phyloP scores from a whole-genome alignment of 2,113 vertebrate genomes.

The Trematocara unimaculatum region DNA sequence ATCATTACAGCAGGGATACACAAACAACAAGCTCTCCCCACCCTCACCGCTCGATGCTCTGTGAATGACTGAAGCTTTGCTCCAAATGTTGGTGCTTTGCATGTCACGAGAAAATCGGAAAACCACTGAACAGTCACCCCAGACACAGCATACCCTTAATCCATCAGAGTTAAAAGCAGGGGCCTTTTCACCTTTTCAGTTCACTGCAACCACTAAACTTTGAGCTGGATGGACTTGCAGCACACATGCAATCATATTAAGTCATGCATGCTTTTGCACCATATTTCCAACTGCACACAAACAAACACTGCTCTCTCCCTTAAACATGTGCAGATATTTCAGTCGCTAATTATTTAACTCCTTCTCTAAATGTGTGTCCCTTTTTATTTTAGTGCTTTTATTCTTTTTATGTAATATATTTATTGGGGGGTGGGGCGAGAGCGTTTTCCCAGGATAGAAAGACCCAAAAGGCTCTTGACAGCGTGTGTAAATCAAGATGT shows the following conservation, averaged over 20 bases:
- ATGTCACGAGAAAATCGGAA: slow-evolving; percentile 5
- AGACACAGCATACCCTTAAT: slow-evolving; percentile 27
- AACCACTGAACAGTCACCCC: slow-evolving; percentile 16
- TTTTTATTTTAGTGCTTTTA: slow-evolving; percentile 40
- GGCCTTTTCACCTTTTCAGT: slow-evolving; percentile 22
- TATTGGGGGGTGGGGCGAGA: background rate
- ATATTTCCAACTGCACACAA: background rate
- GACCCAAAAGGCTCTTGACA: slow-evolving; percentile 47
- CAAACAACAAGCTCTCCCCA: slow-evolving; percentile 46
- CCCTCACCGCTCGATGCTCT: slow-evolving; percentile 4
- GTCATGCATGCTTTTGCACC: background rate
- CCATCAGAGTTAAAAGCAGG: slow-evolving; percentile 3
- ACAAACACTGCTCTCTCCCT: background rate
- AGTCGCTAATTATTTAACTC: slow-evolving; percentile 57
- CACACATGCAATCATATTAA: background rate
- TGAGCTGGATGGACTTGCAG: background rate
- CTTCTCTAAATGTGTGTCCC: background rate
- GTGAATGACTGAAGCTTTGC: slow-evolving; percentile 40
- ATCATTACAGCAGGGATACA: slow-evolving; percentile 58
- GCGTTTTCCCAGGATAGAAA: slow-evolving; percentile 61
- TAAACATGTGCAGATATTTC: slow-evolving; percentile 5
- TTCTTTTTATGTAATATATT: background rate
- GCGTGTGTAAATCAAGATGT: slow-evolving; percentile 67
- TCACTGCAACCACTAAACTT: background rate
- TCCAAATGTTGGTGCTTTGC: background rate